A percentile compares a stretch with the other conserved stretches of the same genome.
phyloP scores from a whole-genome alignment of 2,797 vertebrate genomes.

The Myotis pilosus region DNA sequence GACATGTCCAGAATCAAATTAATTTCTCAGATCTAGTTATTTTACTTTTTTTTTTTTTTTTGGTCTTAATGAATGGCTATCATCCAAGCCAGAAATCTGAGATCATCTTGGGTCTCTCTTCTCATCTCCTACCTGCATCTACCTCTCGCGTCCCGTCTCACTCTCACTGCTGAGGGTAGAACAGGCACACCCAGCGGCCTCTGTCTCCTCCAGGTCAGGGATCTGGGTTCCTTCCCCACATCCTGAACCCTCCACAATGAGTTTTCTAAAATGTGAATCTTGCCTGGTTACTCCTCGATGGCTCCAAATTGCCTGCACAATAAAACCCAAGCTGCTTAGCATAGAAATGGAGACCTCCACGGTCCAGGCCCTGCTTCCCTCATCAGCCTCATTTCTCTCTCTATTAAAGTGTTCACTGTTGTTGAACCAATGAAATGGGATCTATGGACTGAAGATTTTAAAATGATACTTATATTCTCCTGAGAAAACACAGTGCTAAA shows the following conservation, averaged over 20 bases:
- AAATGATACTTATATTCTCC: neutral
- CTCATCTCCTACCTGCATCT: rapidly evolving
- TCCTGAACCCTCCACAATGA: neutral
- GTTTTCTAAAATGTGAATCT: neutral
- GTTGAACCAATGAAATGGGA: neutral
- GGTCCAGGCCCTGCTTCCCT: neutral
- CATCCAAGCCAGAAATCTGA: neutral
- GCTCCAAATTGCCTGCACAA: neutral
- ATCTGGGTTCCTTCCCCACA: neutral
- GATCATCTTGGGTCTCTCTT: neutral
- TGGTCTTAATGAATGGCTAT: neutral
- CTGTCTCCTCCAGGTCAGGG: neutral
- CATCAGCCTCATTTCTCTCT: neutral
- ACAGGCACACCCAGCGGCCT: rapidly evolving
- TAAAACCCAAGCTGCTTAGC: neutral
- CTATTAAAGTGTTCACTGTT: conserved; percentile 10
- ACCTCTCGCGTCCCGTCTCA: rapidly evolving
- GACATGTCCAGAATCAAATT: neutral
- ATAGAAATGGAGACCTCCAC: neutral
- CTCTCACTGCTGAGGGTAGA: too few relatives aligned
- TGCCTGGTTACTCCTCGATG: neutral
- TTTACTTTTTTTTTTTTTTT: neutral
- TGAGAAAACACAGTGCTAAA: neutral
- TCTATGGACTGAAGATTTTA: neutral
- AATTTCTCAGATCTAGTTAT: neutral